Evolutionary conservation across 2,797 vertebrate species (phyloP), one percentile per base, ranked within the genome.

Genomic region (Lithobates pipiens): DNA sequence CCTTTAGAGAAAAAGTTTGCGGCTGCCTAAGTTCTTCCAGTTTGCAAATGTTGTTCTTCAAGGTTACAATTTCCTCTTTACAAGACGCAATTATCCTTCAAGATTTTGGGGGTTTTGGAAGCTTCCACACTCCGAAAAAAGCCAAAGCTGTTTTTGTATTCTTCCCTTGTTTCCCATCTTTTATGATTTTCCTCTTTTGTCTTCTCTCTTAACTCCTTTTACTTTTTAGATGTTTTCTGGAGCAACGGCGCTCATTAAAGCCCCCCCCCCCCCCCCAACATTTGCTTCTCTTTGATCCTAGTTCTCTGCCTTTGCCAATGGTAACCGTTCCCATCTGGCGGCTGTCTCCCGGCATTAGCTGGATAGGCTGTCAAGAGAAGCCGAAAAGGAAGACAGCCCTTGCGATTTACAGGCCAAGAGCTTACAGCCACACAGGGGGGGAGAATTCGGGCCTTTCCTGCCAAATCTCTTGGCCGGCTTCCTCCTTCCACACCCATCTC

Each of bases 271-370:
- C 80, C 81, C 81, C 76, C 81, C 34, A 6, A 71, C 71, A 63
- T 76, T 76, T 63, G 46, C 63, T 34, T 21, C 7, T 80, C 86
- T 87, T 84, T 87, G 86, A 87, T 84, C 86, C 70, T 42, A 25
- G 16, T 21, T 63, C 25, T 63, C 25, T 70, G 34, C 36, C 29
- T 80, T 80, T 87, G 81, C 81, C 81, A 87, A 87, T 65, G 75
- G 81, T 87, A 87, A 87, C 80, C 81, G 70, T 87, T 84, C 81
- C 86, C 86, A 87, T 83, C 86, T 87, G 86, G 70, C 61, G 34
- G 81, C 81, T 84, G 86, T 87, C 86, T 87, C 82, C 79, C 71
- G 32, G 77, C 83, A 79, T 87, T 87, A 87, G 73, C 76, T 78
- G 80, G 81, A 83, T 36, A 44, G 4, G 54, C 70, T 44, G 71